These are phyloP conservation scores for Halcyon leucocephala DNA, from an alignment of 2,797 vertebrate species.

Conservation along the genomic window DNA sequence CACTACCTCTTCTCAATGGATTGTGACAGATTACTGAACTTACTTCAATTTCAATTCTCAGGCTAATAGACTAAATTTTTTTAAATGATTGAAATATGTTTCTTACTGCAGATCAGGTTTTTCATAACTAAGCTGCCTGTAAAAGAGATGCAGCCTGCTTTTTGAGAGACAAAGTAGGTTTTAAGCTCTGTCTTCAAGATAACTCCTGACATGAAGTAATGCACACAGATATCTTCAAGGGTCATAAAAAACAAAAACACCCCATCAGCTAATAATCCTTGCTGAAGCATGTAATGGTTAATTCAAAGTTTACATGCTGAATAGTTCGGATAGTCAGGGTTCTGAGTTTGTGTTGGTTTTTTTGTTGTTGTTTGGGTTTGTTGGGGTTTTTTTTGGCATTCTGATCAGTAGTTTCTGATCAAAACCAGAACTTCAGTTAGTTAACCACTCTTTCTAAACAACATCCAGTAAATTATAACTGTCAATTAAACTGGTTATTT, in stretches of 20 bases:
- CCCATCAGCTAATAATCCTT: background rate
- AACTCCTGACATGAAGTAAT: background rate
- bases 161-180: background rate
- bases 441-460: background rate
- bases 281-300: background rate
- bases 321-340: background rate
- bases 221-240: background rate
- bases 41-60: background rate
- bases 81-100: background rate
- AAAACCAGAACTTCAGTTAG: background rate
- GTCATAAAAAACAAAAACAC: background rate
- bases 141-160: background rate
- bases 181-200: background rate
- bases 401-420: background rate
- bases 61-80: background rate
- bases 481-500: background rate
- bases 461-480: background rate
- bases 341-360: background rate
- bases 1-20: background rate
- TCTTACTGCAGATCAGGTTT: background rate
- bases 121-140: background rate
- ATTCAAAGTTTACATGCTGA: background rate
- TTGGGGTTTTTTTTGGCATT: background rate
- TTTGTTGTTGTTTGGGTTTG: rapidly evolving
- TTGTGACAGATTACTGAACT: background rate